A percentile compares a stretch with the other conserved stretches of the same genome.
Conservation (phyloP, 2,113 vertebrate genomes). For the Phylloscopus trochilus region DNA sequence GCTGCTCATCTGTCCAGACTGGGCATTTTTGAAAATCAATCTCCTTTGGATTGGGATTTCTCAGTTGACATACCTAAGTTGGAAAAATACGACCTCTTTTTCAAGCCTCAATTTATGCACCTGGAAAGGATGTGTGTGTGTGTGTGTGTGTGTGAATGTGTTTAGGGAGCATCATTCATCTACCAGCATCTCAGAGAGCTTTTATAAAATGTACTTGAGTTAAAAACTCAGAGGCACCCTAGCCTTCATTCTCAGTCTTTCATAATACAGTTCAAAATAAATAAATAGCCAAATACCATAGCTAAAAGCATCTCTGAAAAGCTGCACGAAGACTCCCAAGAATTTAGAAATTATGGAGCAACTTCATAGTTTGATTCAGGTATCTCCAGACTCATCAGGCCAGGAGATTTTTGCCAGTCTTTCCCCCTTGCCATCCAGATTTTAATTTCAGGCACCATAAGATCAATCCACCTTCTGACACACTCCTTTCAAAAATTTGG, state of each 20-base stretch:
- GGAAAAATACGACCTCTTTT: background rate
- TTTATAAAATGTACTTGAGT: background rate
- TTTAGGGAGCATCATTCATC: background rate
- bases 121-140: background rate
- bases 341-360: background rate
- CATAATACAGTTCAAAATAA: background rate
- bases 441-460: background rate
- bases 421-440: background rate
- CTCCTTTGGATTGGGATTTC: background rate
- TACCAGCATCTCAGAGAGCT: background rate
- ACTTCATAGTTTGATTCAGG: background rate
- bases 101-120: background rate
- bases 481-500: background rate
- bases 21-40: constrained; percentile 24
- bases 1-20: background rate
- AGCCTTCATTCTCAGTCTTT: background rate
- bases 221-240: background rate
- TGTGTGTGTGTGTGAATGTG: background rate
- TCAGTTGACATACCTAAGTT: background rate
- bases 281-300: background rate
- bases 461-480: background rate
- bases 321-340: background rate
- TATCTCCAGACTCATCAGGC: background rate
- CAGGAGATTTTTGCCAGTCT: background rate
- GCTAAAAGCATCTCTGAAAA: background rate